Percentiles rank a stretch among this genome's conserved stretches.
These are phyloP conservation scores for Tetragonisca angustula DNA, from an alignment of 2,888 invertebrate species.

Conservation along the genomic window DNA sequence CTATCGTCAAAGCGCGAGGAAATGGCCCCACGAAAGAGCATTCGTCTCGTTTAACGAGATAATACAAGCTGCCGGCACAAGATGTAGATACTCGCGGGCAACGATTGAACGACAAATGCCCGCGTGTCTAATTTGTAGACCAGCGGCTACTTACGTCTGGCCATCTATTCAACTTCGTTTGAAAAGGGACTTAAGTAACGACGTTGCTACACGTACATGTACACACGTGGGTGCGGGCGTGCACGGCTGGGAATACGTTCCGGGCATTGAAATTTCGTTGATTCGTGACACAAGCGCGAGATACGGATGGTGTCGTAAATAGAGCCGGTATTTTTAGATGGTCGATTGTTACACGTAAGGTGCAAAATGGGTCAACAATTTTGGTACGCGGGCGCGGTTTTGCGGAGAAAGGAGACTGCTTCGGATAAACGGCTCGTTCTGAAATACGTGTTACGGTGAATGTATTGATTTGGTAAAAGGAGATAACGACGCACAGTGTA, in stretches of 20 bases:
- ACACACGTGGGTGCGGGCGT: not conserved
- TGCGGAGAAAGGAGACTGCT: not conserved
- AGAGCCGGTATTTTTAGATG: conserved; percentile 1
- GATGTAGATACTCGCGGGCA: conserved; percentile 46
- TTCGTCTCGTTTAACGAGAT: conserved; percentile 52
- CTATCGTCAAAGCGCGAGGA: conserved; percentile 4
- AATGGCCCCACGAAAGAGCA: conserved; percentile 40
- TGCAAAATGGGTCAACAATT: conserved; percentile 3
- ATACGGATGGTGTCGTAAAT: not conserved
- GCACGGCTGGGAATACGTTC: not conserved
- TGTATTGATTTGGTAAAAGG: not conserved
- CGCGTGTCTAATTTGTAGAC: conserved; percentile 72
- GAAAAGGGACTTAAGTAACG: conserved; percentile 6
- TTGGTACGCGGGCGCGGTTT: not conserved
- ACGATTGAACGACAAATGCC: conserved; percentile 74
- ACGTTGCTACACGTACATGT: too few species aligned
- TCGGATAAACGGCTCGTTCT: not conserved
- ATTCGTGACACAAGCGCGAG: not conserved
- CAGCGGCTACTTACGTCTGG: conserved; percentile 44
- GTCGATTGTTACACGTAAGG: conserved; percentile 1
- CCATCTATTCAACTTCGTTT: not conserved
- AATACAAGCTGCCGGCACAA: conserved; percentile 57
- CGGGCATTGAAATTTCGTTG: not conserved
- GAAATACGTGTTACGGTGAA: not conserved
- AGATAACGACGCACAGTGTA: not conserved